Conservation (phyloP, 2,888 invertebrate species). For the Sipha maydis region DNA sequence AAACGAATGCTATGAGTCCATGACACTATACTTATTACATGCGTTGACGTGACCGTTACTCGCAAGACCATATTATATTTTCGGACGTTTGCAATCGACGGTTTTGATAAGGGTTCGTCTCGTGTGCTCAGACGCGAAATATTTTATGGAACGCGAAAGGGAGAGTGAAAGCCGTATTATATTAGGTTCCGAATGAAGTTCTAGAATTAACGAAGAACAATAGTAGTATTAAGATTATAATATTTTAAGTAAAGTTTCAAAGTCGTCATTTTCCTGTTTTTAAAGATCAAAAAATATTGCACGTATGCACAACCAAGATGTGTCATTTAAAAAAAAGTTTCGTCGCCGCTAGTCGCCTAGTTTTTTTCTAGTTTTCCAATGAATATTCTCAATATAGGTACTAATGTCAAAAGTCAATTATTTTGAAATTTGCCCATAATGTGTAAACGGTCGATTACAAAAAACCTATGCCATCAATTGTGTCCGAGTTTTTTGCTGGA, state of each 20-base stretch:
- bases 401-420: not conserved
- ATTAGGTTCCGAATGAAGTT: no score
- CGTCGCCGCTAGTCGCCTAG: not conserved
- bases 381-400: not conserved
- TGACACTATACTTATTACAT: no score
- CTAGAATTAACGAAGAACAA: not conserved
- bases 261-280: no score
- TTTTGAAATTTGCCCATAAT: not conserved
- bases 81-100: no score
- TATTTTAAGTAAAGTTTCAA: not conserved
- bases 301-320: no score
- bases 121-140: no score
- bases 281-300: not conserved
- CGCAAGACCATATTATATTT: no score
- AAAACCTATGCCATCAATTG: not conserved
- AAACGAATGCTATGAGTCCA: not conserved
- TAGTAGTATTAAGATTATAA: not conserved
- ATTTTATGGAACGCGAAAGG: no score
- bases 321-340: not conserved
- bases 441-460: not conserved
- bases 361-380: not conserved
- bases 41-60: no score
- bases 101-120: no score
- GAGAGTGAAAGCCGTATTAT: no score
- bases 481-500: not conserved